Evolutionary conservation across 2,797 vertebrate genomes (phyloP).

Genomic region (Coregonus suidteri): DNA sequence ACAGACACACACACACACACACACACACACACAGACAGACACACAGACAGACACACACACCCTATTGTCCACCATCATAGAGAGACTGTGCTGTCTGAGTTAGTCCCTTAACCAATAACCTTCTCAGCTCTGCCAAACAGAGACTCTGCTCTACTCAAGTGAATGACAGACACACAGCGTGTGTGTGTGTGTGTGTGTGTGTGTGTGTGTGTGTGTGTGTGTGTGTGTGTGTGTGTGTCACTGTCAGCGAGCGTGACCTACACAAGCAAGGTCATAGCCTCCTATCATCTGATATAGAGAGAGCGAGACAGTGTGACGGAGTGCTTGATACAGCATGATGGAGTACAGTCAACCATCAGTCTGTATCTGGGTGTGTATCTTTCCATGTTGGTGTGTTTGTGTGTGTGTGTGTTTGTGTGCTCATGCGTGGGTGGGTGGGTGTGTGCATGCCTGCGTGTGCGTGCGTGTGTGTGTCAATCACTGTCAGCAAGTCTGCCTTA

Average conservation of each 20-base stretch:
- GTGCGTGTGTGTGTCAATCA: slow-evolving; percentile 6
- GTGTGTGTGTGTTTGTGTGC: neutral
- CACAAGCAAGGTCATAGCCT: slow-evolving; percentile 47
- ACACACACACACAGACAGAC: neutral
- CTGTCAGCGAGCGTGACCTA: slow-evolving; percentile 23
- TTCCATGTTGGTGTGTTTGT: slow-evolving; percentile 14
- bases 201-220: no score
- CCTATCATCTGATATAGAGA: slow-evolving; percentile 61
- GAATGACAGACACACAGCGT: no score
- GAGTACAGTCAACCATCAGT: slow-evolving; percentile 35
- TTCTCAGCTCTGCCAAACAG: neutral
- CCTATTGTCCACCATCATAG: slow-evolving; percentile 44
- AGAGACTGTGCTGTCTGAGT: neutral
- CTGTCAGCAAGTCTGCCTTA: slow-evolving; percentile 23
- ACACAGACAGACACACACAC: neutral
- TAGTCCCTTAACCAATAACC: neutral
- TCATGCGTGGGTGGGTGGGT: neutral
- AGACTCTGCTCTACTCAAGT: neutral
- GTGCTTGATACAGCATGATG: slow-evolving; percentile 60
- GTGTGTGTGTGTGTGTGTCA: neutral
- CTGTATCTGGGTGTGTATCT: slow-evolving; percentile 25
- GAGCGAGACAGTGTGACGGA: slow-evolving; percentile 43
- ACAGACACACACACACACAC: slow-evolving; percentile 3
- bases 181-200: neutral
- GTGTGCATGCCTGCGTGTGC: neutral